Evolutionary conservation across 2,113 vertebrate genomes (phyloP).

Genomic region (Edolisoma coerulescens): DNA sequence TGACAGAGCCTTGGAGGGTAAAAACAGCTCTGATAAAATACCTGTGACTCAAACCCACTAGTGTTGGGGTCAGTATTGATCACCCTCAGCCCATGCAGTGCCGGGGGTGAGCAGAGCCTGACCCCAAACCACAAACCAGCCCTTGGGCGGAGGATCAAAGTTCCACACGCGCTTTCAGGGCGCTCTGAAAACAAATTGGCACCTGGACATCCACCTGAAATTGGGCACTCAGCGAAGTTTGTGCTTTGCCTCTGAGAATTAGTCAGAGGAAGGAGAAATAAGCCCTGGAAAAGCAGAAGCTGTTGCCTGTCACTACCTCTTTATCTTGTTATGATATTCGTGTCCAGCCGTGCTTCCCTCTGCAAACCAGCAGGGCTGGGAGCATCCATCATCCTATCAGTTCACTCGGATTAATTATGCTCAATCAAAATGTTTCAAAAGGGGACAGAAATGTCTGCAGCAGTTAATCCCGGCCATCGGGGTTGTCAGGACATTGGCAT

Average conservation of each 20-base stretch:
- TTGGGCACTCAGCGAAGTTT: neutral
- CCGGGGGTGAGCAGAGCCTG: neutral
- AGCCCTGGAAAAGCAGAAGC: neutral
- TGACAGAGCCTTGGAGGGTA: neutral
- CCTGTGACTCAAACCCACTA: rapidly evolving
- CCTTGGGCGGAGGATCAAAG: neutral
- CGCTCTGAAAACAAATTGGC: neutral
- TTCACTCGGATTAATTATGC: constrained; percentile 18
- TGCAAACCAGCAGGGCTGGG: neutral
- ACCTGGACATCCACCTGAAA: neutral
- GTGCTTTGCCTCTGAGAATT: neutral
- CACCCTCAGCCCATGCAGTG: neutral
- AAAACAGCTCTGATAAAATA: neutral
- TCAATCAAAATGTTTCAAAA: constrained; percentile 37
- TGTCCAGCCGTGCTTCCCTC: neutral
- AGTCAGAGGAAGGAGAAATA: neutral
- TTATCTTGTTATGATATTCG: neutral
- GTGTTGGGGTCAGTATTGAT: neutral
- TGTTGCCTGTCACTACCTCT: neutral
- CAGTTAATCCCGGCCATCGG: neutral
- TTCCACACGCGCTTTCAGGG: neutral
- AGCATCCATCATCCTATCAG: neutral
- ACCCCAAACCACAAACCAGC: neutral
- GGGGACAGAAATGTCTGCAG: neutral
- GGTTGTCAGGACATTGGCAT: constrained; percentile 42